phyloP scores from a whole-genome alignment of 2,888 invertebrate genomes.

The Crioceris asparagi region DNA sequence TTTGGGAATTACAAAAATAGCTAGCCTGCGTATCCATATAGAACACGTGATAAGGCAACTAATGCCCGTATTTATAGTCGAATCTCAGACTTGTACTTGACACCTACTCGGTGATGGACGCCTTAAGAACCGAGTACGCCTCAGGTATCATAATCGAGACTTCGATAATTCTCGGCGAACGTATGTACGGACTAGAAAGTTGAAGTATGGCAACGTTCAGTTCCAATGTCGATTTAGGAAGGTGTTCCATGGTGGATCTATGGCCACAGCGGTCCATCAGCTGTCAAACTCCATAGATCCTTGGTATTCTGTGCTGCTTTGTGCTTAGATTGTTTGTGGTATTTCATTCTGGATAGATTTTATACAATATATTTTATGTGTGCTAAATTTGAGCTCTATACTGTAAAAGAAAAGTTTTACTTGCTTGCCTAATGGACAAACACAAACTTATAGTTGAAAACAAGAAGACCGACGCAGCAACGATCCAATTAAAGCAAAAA shows the following conservation, averaged over 20 bases:
- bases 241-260: slow-evolving; percentile 1
- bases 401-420: no score
- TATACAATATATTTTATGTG: no score
- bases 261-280: neutral
- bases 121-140: slow-evolving; percentile 5
- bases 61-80: no score
- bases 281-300: slow-evolving; percentile 1
- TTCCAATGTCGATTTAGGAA: neutral
- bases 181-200: slow-evolving; percentile 1
- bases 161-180: slow-evolving; percentile 4
- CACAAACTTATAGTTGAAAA: no score
- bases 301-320: slow-evolving; percentile 1
- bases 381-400: no score
- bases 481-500: no score
- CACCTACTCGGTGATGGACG: no score
- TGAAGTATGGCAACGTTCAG: slow-evolving; percentile 1
- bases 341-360: no score
- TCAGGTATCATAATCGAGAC: slow-evolving; percentile 5
- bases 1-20: slow-evolving; percentile 20
- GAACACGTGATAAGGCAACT: slow-evolving; percentile 24
- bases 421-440: no score
- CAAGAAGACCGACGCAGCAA: no score
- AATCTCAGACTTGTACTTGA: no score
- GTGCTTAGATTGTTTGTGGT: slow-evolving; percentile 1
- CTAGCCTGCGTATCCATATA: slow-evolving; percentile 25